These are phyloP conservation scores for Cyanoderma ruficeps DNA, from an alignment of 2,113 vertebrate species.

Conservation along the genomic window DNA sequence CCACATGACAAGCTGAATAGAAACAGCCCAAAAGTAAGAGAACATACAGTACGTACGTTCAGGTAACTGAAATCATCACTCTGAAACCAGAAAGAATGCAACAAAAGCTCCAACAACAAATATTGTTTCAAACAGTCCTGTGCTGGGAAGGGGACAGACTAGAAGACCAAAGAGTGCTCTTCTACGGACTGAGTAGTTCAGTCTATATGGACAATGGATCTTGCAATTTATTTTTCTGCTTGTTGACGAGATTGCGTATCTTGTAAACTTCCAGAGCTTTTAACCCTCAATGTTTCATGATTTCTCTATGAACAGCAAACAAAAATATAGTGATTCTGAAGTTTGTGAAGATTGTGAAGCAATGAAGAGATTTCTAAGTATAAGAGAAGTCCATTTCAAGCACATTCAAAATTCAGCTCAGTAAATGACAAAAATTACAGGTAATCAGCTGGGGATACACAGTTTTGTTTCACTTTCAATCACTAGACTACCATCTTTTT, in stretches of 20 bases:
- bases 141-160: not conserved
- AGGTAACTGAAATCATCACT: slow-evolving; percentile 50
- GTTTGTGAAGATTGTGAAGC: not conserved
- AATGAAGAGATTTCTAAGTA: not conserved
- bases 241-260: not conserved
- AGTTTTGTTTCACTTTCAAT: not conserved
- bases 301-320: not conserved
- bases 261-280: not conserved
- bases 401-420: not conserved
- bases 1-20: slow-evolving; percentile 60
- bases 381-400: not conserved
- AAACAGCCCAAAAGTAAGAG: slow-evolving; percentile 66
- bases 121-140: not conserved
- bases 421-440: not conserved
- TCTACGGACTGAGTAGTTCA: not conserved
- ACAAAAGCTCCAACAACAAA: not conserved
- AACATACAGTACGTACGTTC: slow-evolving; percentile 66
- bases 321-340: not conserved
- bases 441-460: not conserved
- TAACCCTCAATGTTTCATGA: not conserved
- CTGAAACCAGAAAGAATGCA: slow-evolving; percentile 27
- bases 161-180: not conserved
- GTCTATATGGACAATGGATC: not conserved
- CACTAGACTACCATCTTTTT: not conserved
- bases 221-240: not conserved